Evolutionary conservation across 2,113 vertebrate species (phyloP).

Genomic region (Taxidea taxus): DNA sequence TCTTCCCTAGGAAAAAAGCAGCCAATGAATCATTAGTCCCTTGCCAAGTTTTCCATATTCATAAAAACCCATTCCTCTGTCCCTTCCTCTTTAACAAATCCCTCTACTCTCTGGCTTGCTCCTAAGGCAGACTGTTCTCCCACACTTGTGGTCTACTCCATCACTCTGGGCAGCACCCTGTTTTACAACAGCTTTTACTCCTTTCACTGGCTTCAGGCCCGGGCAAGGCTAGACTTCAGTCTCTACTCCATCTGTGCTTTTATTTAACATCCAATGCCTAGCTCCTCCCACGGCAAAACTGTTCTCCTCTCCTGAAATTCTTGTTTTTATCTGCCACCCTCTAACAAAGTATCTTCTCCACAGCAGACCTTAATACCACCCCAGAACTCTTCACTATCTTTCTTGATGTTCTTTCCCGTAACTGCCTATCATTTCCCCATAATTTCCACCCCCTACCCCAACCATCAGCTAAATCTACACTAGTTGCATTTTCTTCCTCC

Average conservation of each 20-base stretch:
- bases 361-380: neutral
- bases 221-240: neutral
- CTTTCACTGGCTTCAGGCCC: neutral
- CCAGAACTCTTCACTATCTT: neutral
- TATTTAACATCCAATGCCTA: neutral
- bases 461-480: neutral
- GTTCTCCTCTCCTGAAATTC: neutral
- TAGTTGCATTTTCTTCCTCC: neutral
- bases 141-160: neutral
- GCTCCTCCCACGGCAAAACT: neutral
- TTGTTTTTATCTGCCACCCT: neutral
- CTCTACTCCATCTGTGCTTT: neutral
- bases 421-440: neutral
- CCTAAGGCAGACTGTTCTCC: neutral
- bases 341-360: neutral
- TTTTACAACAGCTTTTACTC: neutral
- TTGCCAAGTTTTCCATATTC: neutral
- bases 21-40: too few species aligned
- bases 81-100: neutral
- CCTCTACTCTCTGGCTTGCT: neutral
- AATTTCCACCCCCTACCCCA: neutral
- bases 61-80: neutral
- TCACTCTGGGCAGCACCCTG: rapidly evolving
- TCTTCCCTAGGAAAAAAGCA: neutral
- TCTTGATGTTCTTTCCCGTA: neutral